Conservation (phyloP, 2,113 vertebrate genomes). For the Potamarius usumacintae region DNA sequence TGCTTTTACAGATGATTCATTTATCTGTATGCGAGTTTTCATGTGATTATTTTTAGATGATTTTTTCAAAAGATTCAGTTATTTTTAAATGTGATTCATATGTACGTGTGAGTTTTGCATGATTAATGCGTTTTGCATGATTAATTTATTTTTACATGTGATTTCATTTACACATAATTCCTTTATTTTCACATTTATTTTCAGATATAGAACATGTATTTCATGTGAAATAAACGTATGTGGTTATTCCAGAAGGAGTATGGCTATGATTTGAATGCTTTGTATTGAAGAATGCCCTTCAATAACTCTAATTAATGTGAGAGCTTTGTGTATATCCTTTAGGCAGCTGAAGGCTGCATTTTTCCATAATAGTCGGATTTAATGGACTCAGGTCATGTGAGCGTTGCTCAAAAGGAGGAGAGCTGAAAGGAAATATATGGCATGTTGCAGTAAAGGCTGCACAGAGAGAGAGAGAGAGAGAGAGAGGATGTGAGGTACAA, state of each 20-base stretch:
- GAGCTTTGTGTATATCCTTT: not conserved
- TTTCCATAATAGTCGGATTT: slow-evolving; percentile 28
- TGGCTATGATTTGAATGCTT: not conserved
- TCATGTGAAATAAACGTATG: not conserved
- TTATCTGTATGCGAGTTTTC: no score
- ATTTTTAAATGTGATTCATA: not conserved
- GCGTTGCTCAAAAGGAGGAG: not conserved
- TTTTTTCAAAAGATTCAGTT: not conserved
- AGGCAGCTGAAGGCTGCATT: not conserved
- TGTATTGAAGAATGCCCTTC: not conserved
- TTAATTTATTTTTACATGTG: not conserved
- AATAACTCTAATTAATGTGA: not conserved
- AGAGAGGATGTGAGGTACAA: not conserved
- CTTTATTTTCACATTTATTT: not conserved
- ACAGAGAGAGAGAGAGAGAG: not conserved
- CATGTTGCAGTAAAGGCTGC: slow-evolving; percentile 31
- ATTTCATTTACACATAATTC: not conserved
- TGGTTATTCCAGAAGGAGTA: not conserved
- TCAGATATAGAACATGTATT: not conserved
- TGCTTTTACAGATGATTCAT: no score
- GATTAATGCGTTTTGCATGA: not conserved
- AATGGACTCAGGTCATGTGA: slow-evolving; percentile 29
- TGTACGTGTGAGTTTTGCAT: not conserved
- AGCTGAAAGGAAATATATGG: slow-evolving; percentile 52
- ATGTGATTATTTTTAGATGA: not conserved